Evolutionary conservation across 2,888 invertebrate species (phyloP), one percentile per base, ranked within the genome.

Genomic region (Acronicta aceris): DNA sequence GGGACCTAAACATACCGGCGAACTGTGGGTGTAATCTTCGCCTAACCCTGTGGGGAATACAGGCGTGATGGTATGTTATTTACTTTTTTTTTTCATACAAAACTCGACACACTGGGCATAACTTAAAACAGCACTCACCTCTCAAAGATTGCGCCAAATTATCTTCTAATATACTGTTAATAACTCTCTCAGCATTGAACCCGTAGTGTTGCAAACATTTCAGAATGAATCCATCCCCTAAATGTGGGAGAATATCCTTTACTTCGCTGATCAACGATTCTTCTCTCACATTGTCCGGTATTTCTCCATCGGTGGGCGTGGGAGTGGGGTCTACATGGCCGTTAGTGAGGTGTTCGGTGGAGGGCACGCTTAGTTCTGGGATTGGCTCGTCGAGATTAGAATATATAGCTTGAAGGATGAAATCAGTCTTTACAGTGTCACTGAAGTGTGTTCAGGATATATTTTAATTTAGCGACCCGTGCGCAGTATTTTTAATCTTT

Each of bases 91-190:
- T n/a, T n/a, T n/a, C n/a, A n/a, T n/a, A n/a, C n/a, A n/a, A n/a
- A n/a, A n/a, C n/a, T n/a, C n/a, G n/a, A n/a, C n/a, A n/a, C n/a
- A n/a, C n/a, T n/a, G n/a, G n/a, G n/a, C n/a, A n/a, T 7, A 9
- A 9, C 8, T 9, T 3, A n/a, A 13, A 48, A 17, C 38, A n/a
- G 15, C 10, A 67, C 80, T 79, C 70, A 93, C 93, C 87, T 87
- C 81, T 86, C 55, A 94, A 81, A n/a, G 85, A 68, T 27, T 87
- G 84, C 7, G 87, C 93, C 56, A 95, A 81, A 74, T 95, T 96
- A 74, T 96, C 96, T 88, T 98, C 98, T 50, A 99, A 89, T 62
- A 99, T 94, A 48, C 97, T 97, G 84, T 98, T 97, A 62, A 99
- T 97, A 4, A 98, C 98, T 74, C 96, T 95, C 73, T 97, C 97